Base-by-base conservation (phyloP, 2,888 invertebrate genomes). In the Microplitis manilae region DNA sequence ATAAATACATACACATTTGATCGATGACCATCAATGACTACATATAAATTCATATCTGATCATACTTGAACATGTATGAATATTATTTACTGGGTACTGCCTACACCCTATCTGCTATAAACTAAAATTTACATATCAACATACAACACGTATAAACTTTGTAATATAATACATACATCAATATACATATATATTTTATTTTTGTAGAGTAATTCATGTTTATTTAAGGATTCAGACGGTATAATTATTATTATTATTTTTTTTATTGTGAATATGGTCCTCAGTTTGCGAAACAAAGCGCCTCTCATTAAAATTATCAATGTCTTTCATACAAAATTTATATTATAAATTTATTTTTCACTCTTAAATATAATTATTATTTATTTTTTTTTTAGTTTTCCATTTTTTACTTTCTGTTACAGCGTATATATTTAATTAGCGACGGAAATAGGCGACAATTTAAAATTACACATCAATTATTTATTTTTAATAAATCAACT, bases 251-350 rank as follows among this genome's bases (percentile, higher is more conserved):
- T 50, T 50, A 50, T 50, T 50, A 13, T 50, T 50, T 50, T 50
- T 83, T 85, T 80, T 79, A 41, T 69, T 69, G 50, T 20, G 20
- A 69, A 41, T 17, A 17, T 59, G 60, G 60, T 71, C 17, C 50
- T 30, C 60, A 17, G 62, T 30, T 30, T 71, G 59, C 30, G 30
- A 20, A 60, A 59, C 15, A 50, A 59, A 39, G 6, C 15, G 60
- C 59, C 60, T 71, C 38, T 30, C 59, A 20, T 59, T 41, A 59
- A 71, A 71, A 15, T 60, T 20, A 59, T 59, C 39, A 70, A 9
- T 50, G 50, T 41, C 15, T 50, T 38, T 62, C 15, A 62, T 62
- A 62, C n/a, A 62, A 67, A 76, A n/a, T 30, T 20, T 59, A 67
- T 75, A 72, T 62, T 30, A 30, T 30, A 30, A 15, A 64, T 50